Base-by-base conservation (phyloP, 2,113 vertebrate species). In the Pygoscelis antarcticus region DNA sequence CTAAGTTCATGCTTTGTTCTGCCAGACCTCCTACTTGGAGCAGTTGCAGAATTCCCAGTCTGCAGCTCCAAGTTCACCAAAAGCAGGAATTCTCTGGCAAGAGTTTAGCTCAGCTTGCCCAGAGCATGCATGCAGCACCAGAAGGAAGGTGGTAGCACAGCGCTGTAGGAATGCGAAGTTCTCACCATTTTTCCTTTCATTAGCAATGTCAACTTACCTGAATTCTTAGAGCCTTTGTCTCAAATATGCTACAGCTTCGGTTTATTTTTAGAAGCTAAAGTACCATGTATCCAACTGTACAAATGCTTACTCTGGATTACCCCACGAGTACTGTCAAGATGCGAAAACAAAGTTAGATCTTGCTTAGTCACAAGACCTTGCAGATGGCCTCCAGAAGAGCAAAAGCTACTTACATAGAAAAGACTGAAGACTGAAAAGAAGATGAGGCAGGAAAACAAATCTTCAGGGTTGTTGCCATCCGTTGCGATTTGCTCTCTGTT, bases 361-460 rank as follows among this genome's bases (percentile, higher is more conserved):
- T 91, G 54, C 91, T 87, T 91, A 88, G 75, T 94, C 68, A 86
- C 68, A 80, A 44, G 71, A 62, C 68, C 58, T 55, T 91, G 70
- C 92, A 96, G 70, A 74, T 96, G 75, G 54, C 74, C 80, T 85
- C 70, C 55, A 90, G 58, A 77, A 80, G 27, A 94, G 49, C 65
- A 87, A 30, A 87, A 93, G 54, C 65, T 72, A 77, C 68, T 58
- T 70, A 38, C 5, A 14, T 14, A 79, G 66, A 54, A 69, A 82
- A 76, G 38, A 40, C 60, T 42, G 25, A 66, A 58, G 52, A 44
- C 66, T 69, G 66, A 64, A 65, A 84, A 78, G 12, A 61, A 26
- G 47, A 74, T 25, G 44, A 90, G 64, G 47, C 32, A 22, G 51
- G 77, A 76, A 92, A 85, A 71, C 25, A 16, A 22, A 12, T 70